Conservation (phyloP, 2,888 invertebrate species). For the Cantharis rustica region DNA sequence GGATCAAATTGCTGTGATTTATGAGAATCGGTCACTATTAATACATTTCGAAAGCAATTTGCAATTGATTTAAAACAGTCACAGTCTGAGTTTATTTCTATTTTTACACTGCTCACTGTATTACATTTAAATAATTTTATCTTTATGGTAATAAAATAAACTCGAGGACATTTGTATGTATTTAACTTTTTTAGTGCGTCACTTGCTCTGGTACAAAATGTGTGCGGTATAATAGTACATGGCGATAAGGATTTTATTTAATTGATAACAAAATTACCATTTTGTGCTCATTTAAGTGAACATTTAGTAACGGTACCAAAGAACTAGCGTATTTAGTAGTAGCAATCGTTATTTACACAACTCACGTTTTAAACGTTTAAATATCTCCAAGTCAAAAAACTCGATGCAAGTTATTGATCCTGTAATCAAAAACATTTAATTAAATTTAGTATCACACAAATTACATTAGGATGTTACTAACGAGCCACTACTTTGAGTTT, state of each 20-base stretch:
- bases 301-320: background rate
- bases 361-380: background rate
- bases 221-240: background rate
- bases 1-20: background rate
- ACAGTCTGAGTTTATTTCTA: background rate
- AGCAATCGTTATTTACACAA: background rate
- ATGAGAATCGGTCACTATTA: background rate
- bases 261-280: background rate
- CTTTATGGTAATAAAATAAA: background rate
- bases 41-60: background rate
- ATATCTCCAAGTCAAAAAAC: background rate
- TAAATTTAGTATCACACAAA: background rate
- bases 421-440: background rate
- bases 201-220: background rate
- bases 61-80: background rate
- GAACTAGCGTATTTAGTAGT: background rate
- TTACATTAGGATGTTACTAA: background rate
- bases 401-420: background rate
- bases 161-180: background rate
- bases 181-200: background rate
- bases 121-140: background rate
- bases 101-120: background rate
- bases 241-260: background rate
- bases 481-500: no score
- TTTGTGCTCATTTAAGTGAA: background rate